Base-by-base conservation (phyloP, 35 echinoderm and acorn worm genomes). In the Holothuria glaberrima region DNA sequence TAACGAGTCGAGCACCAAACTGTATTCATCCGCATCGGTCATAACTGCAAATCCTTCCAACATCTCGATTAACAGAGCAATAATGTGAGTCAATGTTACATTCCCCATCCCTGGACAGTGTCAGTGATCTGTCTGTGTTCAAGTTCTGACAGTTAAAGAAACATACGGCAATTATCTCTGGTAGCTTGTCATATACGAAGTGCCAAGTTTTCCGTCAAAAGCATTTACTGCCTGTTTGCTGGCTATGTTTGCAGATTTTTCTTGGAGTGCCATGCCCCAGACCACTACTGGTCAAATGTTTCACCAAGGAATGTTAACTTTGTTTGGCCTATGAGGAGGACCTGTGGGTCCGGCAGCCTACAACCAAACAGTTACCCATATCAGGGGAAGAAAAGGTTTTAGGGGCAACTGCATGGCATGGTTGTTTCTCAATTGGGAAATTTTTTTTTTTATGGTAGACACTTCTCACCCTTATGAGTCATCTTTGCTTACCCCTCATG, bases 141-240 rank as follows among this genome's bases (percentile, higher is more conserved):
- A 66, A 66, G 18, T 66, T 66, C 62, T 20, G 62, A 66, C 62
- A 66, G 29, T 27, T 66, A 20, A 20, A 24, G 62, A 20, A 66
- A 66, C 5, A 20, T 19, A 66, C 62, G 21, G 18, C 29, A 66
- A 20, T 20, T 27, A 66, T 66, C 62, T 66, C 20, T n/a, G n/a
- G n/a, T 66, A 66, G 21, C 62, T 66, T 66, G 62, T 66, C 62
- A n/a, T n/a, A 66, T 27, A 24, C 62, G 20, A 66, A 20, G 29
- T 20, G 5, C 20, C 21, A 4, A 66, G 62, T 66, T 66, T 66
- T 27, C 62, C 20, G 62, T 20, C 19, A 66, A 66, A 66, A 5
- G 62, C 62, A 66, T 66, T 27, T 6, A 66, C 62, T 66, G 62
- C 62, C 62, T 66, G 62, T 66, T 66, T 66, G 6, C 62, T 24